Evolutionary conservation across 2,113 vertebrate genomes (phyloP), one percentile per base, ranked within the genome.

Genomic region (Gasterosteus nipponicus): DNA sequence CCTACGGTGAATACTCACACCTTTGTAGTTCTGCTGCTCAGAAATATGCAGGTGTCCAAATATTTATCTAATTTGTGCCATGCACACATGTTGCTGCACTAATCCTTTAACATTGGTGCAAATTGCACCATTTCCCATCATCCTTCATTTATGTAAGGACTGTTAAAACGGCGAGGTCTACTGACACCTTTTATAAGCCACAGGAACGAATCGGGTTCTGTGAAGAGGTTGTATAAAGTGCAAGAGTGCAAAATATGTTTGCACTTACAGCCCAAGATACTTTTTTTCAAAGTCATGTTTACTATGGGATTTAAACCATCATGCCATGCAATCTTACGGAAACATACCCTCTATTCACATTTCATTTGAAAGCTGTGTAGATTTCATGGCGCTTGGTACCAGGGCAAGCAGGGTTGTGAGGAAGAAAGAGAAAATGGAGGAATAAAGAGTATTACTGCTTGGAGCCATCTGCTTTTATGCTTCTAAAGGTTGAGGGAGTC

Each of bases 341-440:
- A 89, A 90, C 89, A 83, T 91, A 83, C 78, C 83, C 75, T 89
- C 84, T 84, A 87, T 92, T 92, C 89, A 87, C 87, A 88, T 93
- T 91, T 87, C 71, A 91, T 93, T 89, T 87, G 78, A 94, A 92
- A 90, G 88, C 81, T 90, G 89, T 88, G 83, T 87, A 84, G 87
- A 91, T 92, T 88, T 91, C 81, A 90, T 81, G 89, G 81, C 66
- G 77, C 86, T 87, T 5, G 69, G 80, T 79, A 82, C 86, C 83
- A 83, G 75, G 71, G 72, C 72, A 82, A 72, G 64, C 80, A 76
- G 77, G 46, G 71, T 68, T 66, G 80, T 68, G 54, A 85, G 65
- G 29, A 59, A 78, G 78, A 54, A 44, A 70, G 68, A 58, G 54
- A 64, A 85, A 62, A 78, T 58, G 14, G 42, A 76, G 76, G 78